Base-by-base conservation (phyloP, 2,888 invertebrate genomes). In the Amphipoea oculea region DNA sequence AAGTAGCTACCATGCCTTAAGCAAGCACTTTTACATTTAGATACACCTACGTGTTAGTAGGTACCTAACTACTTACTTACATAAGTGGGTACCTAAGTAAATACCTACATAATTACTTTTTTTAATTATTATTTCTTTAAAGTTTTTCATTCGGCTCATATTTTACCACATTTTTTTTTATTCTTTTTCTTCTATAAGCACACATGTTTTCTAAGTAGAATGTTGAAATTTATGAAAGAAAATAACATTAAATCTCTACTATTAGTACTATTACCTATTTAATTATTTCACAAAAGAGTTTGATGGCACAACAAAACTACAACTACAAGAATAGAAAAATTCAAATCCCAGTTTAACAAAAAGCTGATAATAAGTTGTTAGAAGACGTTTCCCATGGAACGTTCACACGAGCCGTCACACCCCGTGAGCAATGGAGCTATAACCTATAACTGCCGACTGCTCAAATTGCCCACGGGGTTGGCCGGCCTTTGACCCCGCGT, bases 381-480 rank as follows among this genome's bases (percentile, higher is more conserved):
- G 81, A 86, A 92, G 91, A 90, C 79, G 92, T 95, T 96, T 89
- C 96, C 96, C 96, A 96, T 95, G 95, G 94, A 83, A 81, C 81
- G 90, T 96, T 96, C 96, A 95, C 96, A 96, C 96, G 96, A 86
- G 89, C 83, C 95, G 96, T 96, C 95, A 96, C 95, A 95, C 94
- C 94, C 94, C 85, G 90, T 95, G 95, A 94, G 91, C 95, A 95
- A 90, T 91, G 84, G 88, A 91, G 66, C 75, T 80, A 29, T 80
- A 68, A 65, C 81, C 75, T 80, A 29, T 80, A 68, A 65, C 81
- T 60, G 70, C 65, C 90, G 90, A 88, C 89, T 89, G 87, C 90
- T 92, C 91, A 90, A 92, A 93, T 91, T 90, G 90, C 89, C 87
- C 81, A 71, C 87, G 73, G 87, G 89, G 90, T 91, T 90, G 92